Evolutionary conservation across 2,888 invertebrate species (phyloP), one percentile per base, ranked within the genome.

Genomic region (Julus scanicus): DNA sequence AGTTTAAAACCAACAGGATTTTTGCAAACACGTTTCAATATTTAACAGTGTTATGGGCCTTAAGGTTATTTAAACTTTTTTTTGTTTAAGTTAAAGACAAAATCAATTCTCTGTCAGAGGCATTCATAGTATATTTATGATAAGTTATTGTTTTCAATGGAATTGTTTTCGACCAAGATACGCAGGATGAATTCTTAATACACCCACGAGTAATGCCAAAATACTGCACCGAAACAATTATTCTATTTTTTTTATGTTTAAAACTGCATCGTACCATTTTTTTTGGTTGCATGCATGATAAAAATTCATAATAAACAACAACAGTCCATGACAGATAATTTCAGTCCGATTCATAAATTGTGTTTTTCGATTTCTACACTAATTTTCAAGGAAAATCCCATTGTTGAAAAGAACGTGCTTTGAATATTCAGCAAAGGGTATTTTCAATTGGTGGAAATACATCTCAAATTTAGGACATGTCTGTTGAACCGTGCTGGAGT

Each of bases 331-430:
- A 71, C 71, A 71, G 71, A 9, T 71, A 71, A 71, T 71, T 29
- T 71, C 71, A n/a, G 29, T 1, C 29, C 0, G 71, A 71, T 71
- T 9, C 29, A 71, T 71, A 71, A 71, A 71, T 71, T 29, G 2
- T 29, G 71, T 71, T 71, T 20, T 29, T 71, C 71, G 8, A 71
- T 71, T 71, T 71, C 29, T 29, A 29, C n/a, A 9, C 20, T 71
- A 29, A 71, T 71, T 44, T 71, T 71, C 71, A 71, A 71, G 71
- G 71, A 71, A 29, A 71, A 71, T 13, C 71, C n/a, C 29, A 71
- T 71, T 20, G 63, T 13, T 8, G 17, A 53, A 53, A 71, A 71
- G 20, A 9, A 71, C 71, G 71, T 71, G 71, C 29, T 5, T 71
- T 71, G 71, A 71, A 71, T 71, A 71, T 71, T 71, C 71, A 71